These are phyloP conservation scores for Brotula barbata DNA, from an alignment of 2,797 vertebrate species.

Conservation along the genomic window DNA sequence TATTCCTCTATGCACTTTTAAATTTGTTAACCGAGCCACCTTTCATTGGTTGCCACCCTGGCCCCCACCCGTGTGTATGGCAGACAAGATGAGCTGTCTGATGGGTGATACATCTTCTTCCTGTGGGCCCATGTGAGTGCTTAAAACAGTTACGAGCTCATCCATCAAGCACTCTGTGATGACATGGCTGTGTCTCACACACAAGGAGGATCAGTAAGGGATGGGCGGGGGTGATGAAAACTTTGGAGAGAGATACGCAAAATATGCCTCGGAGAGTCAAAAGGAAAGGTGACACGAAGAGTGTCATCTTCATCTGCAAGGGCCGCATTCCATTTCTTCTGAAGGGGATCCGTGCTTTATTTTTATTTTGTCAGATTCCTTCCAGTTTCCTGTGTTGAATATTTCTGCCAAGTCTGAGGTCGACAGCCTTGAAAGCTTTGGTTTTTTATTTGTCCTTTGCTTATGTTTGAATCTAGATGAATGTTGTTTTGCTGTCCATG, in stretches of 20 bases:
- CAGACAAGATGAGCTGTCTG: slow-evolving; percentile 40
- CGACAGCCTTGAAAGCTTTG: no score
- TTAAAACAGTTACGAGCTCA: slow-evolving; percentile 67
- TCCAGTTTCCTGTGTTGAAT: no score
- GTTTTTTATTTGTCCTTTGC: no score
- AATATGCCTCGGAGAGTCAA: background rate
- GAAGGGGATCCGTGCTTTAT: no score
- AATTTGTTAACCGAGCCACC: slow-evolving; percentile 48
- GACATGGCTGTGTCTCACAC: slow-evolving; percentile 35
- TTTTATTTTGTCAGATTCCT: no score
- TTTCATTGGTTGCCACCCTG: slow-evolving; percentile 45
- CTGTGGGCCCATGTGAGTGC: slow-evolving; percentile 49
- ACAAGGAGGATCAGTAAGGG: slow-evolving; percentile 21
- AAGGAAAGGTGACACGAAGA: background rate
- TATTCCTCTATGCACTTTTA: slow-evolving; percentile 38
- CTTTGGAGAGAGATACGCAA: background rate
- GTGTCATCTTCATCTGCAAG: no score
- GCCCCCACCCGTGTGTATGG: slow-evolving; percentile 6
- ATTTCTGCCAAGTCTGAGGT: no score
- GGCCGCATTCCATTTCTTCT: no score
- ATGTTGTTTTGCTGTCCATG: no score
- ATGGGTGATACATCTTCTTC: slow-evolving; percentile 63
- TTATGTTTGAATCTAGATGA: no score
- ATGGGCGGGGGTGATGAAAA: no score
- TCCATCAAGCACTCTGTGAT: slow-evolving; percentile 59